Evolutionary conservation across 2,797 vertebrate species (phyloP), one percentile per base, ranked within the genome.

Genomic region (Pseudocheirus occidentalis): DNA sequence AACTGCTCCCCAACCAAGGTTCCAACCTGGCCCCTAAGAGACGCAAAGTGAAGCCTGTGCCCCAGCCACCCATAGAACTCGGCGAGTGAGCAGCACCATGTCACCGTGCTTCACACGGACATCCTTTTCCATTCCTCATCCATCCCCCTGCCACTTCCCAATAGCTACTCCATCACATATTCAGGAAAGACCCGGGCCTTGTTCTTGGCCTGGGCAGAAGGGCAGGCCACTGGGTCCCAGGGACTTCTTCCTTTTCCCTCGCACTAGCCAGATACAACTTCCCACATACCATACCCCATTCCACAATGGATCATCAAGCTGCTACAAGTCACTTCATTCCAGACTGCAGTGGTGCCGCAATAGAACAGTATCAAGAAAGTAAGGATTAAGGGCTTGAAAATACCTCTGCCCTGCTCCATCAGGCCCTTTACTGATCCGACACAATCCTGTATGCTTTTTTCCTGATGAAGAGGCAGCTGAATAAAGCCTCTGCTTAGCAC

Each of bases 1-100:
- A 55, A 92, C 0, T 62, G 27, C 27, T 1, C 6, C 3, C 0
- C 0, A 58, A 54, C 73, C n/a, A 24, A 2, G 9, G 87, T 0
- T 0, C 31, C 11, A 1, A 40, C 59, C 27, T 0, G 1, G 55
- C 40, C 14, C 90, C 0, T 3, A 28, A 54, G 29, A 31, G 62
- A 62, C 28, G 13, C 50, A 81, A 94, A 16, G 10, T 14, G 13
- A 53, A 0, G 0, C 24, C 24, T 14, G 27, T 0, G 16, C 27
- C 94, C 53, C 24, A 56, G 81, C 31, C 57, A 28, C 14, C 1
- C 1, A 29, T 40, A 92, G 27, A 87, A 24, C 0, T 0, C 0
- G 0, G 24, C 0, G 18, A 57, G 3, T 0, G 28, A 55, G 90
- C 59, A 56, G 73, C 57, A 46, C n/a, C 21, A 52, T 21, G 1